Percentiles rank a stretch among this genome's conserved stretches.
phyloP scores from a whole-genome alignment of 2,888 invertebrate species.

The Aleiodes leptofemur region DNA sequence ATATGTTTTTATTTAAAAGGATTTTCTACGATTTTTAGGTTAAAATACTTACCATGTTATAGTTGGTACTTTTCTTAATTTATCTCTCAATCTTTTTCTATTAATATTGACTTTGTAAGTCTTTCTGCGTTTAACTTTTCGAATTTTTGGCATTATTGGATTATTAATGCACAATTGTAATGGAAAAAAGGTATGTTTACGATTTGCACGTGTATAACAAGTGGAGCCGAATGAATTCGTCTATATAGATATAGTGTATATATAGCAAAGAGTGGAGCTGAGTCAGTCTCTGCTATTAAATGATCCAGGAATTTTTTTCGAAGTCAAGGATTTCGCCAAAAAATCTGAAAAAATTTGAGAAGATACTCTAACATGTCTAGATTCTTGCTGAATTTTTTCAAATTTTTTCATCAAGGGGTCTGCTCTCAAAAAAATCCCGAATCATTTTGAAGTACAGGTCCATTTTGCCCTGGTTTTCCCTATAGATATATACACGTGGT shows the following conservation, averaged over 20 bases:
- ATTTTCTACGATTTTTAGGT: constrained; percentile 54
- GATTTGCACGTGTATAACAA: constrained; percentile 39
- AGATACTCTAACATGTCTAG: too few species aligned
- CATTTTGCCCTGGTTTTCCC: too few species aligned
- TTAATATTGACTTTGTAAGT: constrained; percentile 84
- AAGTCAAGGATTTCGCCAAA: too few species aligned
- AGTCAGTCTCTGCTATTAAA: too few species aligned
- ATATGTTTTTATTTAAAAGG: not conserved
- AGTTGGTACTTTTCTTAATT: constrained; percentile 80
- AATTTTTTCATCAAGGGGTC: too few species aligned
- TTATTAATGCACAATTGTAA: constrained; percentile 14
- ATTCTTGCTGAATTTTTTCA: too few species aligned
- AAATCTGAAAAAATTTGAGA: too few species aligned
- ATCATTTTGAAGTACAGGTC: too few species aligned
- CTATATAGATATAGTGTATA: too few species aligned
- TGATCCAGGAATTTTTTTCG: too few species aligned
- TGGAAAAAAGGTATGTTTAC: constrained; percentile 1
- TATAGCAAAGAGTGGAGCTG: too few species aligned
- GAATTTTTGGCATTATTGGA: constrained; percentile 76
- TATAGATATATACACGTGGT: not conserved
- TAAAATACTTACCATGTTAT: constrained; percentile 81
- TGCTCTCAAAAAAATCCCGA: too few species aligned
- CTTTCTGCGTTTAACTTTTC: constrained; percentile 81
- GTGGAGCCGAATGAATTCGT: not conserved
- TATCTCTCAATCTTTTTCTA: constrained; percentile 83